A percentile compares a stretch with the other conserved stretches of the same genome.
phyloP scores from a whole-genome alignment of 2,797 vertebrate genomes.

The Xiphorhynchus erythropygius region DNA sequence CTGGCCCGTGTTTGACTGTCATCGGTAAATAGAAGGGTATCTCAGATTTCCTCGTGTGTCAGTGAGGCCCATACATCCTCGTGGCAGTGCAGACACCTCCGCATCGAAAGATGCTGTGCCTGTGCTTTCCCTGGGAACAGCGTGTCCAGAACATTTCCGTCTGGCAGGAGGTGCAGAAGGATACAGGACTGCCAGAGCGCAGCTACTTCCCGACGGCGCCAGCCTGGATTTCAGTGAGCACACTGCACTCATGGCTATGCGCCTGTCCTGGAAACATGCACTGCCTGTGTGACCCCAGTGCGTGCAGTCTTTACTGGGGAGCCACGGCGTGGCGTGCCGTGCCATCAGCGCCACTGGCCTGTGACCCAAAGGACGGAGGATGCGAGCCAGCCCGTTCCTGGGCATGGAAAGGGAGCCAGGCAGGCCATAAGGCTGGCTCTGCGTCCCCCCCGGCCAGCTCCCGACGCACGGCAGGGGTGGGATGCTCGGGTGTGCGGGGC shows the following conservation, averaged over 20 bases:
- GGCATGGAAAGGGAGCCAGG: not conserved
- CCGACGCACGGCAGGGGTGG: not conserved
- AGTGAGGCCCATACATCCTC: rapidly evolving
- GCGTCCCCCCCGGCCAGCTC: rapidly evolving
- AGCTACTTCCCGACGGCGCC: rapidly evolving
- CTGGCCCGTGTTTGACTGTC: rapidly evolving
- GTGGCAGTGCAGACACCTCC: not conserved
- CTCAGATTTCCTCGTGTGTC: not conserved
- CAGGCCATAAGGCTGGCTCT: not conserved
- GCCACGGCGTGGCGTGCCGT: rapidly evolving
- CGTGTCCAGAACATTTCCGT: not conserved
- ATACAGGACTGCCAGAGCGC: not conserved
- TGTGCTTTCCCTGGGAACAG: not conserved
- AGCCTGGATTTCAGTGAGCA: not conserved
- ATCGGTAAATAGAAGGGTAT: rapidly evolving
- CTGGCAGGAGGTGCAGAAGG: not conserved
- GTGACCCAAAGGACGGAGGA: too few species aligned
- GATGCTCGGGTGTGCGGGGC: not conserved
- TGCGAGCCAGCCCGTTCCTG: not conserved
- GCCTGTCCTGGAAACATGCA: not conserved
- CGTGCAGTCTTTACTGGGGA: rapidly evolving
- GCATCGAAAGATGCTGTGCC: not conserved
- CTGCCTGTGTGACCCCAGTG: not conserved
- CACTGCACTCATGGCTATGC: not conserved
- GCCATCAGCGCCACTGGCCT: not conserved